Base-by-base conservation (phyloP, 2,888 invertebrate species). In the Cybosia mesomella region DNA sequence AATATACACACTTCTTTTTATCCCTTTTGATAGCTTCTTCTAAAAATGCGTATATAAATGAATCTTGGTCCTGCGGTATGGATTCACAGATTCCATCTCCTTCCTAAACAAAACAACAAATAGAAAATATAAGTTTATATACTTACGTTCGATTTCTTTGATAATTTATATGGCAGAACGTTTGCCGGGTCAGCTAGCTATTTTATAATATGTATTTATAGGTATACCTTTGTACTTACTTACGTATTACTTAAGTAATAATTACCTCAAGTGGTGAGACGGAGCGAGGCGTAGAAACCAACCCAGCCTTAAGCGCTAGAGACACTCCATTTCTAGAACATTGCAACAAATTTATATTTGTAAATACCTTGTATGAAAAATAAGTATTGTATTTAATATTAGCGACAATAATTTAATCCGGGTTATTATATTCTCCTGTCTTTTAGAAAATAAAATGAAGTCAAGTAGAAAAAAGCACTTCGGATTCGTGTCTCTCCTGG, bases 1-100 rank as follows among this genome's bases (percentile, higher is more conserved):
- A 28, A 61, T 32, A 21, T 22, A 2, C 89, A 88, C 68, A 94
- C 94, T 90, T 93, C 73, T 87, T 92, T 77, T 93, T 94, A 67
- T 94, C 93, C 54, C 85, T 87, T 74, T 93, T 94, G 21, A 94
- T 87, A 15, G 93, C 93, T 76, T 95, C 92, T 75, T 94, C 93
- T n/a, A 94, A 77, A 76, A 91, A 91, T 8, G 91, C 86, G 74
- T 94, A 94, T 66, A 94, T 90, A 61, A 92, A 89, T 0, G 94
- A 94, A 76, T 92, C 92, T 64, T 93, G 90, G 61, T 93, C 93
- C 62, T 85, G 87, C 0, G 90, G 86, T 21, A 89, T 70, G 0
- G 83, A 73, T 21, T 88, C 91, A 3, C 77, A 71, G 5, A 66
- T 79, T 11, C 73, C 81, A 28, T 89, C 88, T n/a, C 73, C 81